Evolutionary conservation across 2,888 invertebrate species (phyloP), one percentile per base, ranked within the genome.

Genomic region (Tipula vernalis): DNA sequence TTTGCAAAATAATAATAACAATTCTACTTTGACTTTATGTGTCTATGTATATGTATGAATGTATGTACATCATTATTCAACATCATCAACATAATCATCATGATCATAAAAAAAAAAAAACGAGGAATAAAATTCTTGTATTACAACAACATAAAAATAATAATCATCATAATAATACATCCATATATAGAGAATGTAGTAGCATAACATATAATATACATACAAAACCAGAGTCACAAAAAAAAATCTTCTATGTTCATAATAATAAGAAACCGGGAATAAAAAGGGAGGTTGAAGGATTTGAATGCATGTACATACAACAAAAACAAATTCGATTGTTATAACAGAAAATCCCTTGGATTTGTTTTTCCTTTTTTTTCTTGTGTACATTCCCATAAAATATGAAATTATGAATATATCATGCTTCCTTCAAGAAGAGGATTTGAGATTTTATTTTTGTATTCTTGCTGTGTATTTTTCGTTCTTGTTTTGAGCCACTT

Each of bases 311-410:
- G 39, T 39, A 6, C 39, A 6, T 2, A 28, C 10, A 10, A 71
- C 71, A 71, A 71, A 71, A 71, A 71, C 28, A 71, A 71, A 71
- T 71, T 71, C 71, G 71, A 71, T 71, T 71, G 71, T 71, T 71
- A 71, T 71, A 71, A 71, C 71, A 71, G 71, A 71, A 71, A 71
- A 71, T 71, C 71, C 71, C 71, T 71, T 71, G 71, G 71, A 71
- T 71, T 71, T 71, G 71, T 71, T 71, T 71, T 71, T 10, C 71
- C 10, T 71, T 71, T 71, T 71, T 28, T 71, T 10, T 71, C n/a
- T 10, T 71, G 28, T 15, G 15, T 71, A 71, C 71, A 28, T 28
- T 10, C 28, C 4, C 71, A 71, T 71, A 71, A 71, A 71, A 71
- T 71, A 71, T 71, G 71, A 71, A 71, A 71, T 71, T 71, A 71